These are phyloP conservation scores for Zalophus californianus DNA, from an alignment of 2,797 vertebrate species.

Conservation along the genomic window DNA sequence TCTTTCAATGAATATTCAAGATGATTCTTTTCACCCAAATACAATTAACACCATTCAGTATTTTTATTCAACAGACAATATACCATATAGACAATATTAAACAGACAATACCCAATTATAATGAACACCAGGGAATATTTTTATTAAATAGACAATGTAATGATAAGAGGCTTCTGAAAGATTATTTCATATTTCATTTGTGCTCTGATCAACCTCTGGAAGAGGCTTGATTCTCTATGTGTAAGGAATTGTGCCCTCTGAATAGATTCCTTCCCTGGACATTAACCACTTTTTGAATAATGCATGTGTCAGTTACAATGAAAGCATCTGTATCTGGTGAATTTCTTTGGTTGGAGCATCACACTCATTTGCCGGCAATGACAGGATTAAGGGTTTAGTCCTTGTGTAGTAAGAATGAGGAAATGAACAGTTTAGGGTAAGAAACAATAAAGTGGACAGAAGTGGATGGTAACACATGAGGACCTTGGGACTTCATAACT, in stretches of 20 bases:
- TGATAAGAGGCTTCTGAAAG: constrained; percentile 51
- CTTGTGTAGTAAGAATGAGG: background rate
- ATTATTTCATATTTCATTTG: constrained; percentile 61
- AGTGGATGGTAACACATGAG: background rate
- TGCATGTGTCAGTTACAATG: background rate
- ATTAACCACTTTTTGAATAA: constrained; percentile 39
- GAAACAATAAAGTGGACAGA: background rate
- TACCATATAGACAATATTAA: constrained; percentile 69
- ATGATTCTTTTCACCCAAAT: constrained; percentile 73
- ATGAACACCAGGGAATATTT: constrained; percentile 70
- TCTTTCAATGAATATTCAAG: constrained; percentile 72
- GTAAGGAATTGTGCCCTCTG: background rate
- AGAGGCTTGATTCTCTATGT: background rate
- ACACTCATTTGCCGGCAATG: background rate
- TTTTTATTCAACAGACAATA: constrained; percentile 77
- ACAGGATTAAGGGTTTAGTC: background rate
- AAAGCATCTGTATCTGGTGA: background rate
- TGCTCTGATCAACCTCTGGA: constrained; percentile 50
- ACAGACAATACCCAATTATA: constrained; percentile 75
- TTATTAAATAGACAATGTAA: constrained; percentile 76
- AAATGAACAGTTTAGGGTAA: background rate
- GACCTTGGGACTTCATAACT: background rate
- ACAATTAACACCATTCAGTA: constrained; percentile 77
- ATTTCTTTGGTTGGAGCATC: background rate
- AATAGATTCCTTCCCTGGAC: background rate